phyloP scores from a whole-genome alignment of 2,113 vertebrate genomes.

The Ptilorrhoa leucosticta region DNA sequence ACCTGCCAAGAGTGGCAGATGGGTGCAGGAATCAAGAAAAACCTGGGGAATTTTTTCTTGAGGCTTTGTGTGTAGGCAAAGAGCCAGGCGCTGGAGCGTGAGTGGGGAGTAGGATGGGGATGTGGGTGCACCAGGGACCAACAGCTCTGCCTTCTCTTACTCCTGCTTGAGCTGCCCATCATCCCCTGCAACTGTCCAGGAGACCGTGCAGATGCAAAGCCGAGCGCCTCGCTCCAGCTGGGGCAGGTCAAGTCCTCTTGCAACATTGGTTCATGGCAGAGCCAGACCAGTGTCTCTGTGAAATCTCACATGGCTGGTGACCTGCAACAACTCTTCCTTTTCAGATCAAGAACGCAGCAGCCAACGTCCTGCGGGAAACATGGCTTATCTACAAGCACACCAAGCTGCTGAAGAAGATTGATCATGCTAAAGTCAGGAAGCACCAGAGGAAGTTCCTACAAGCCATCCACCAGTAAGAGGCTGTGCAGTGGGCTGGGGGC shows the following conservation, averaged over 20 bases:
- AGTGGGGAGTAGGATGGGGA: neutral
- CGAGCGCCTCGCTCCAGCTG: neutral
- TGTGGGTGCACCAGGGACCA: neutral
- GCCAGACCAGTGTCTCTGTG: neutral
- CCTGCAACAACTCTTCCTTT: neutral
- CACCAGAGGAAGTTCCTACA: conserved; percentile 98
- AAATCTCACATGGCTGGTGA: neutral
- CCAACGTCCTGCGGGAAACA: conserved; percentile 94
- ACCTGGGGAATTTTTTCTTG: neutral
- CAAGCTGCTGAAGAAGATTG: conserved; percentile 94
- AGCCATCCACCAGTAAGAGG: conserved; percentile 95
- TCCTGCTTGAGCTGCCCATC: neutral
- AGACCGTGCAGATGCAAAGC: accelerated
- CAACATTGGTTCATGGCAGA: neutral
- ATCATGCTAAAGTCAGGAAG: conserved; percentile 94
- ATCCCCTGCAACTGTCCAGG: neutral
- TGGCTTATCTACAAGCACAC: conserved; percentile 99
- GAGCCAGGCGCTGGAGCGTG: neutral
- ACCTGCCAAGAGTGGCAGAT: neutral
- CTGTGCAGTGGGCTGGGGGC: neutral
- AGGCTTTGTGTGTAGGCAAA: neutral
- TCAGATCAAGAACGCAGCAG: conserved; percentile 96
- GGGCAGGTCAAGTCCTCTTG: neutral
- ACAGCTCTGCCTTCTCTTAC: neutral
- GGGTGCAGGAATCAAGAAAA: neutral